These are phyloP conservation scores for Thoracochromis brauschi DNA, from an alignment of 2,113 vertebrate species.

Conservation along the genomic window DNA sequence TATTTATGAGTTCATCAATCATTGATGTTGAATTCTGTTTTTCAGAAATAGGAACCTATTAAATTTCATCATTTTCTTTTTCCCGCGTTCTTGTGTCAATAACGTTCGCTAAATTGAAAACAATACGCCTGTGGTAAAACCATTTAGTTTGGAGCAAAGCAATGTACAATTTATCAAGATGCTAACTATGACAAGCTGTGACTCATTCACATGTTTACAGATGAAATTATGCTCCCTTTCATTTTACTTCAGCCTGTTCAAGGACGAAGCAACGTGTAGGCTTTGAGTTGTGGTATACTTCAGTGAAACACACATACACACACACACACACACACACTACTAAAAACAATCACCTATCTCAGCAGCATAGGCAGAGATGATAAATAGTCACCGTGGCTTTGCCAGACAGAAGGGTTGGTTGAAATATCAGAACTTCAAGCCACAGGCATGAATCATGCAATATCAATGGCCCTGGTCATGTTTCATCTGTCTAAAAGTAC, in stretches of 20 bases:
- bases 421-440: conserved; percentile 54
- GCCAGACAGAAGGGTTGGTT: conserved; percentile 35
- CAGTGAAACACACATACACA: neutral
- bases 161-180: neutral
- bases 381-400: conserved; percentile 44
- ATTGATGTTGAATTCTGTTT: neutral
- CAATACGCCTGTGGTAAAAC: neutral
- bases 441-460: conserved; percentile 48
- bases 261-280: conserved; percentile 11
- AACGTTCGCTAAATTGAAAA: neutral
- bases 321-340: neutral
- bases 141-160: neutral
- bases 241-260: conserved; percentile 2
- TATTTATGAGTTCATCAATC: neutral
- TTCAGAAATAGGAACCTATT: neutral
- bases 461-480: conserved; percentile 24
- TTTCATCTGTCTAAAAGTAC: conserved; percentile 38
- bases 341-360: conserved; percentile 31
- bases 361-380: conserved; percentile 35
- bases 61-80: neutral
- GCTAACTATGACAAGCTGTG: neutral
- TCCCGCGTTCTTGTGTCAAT: neutral
- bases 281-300: conserved; percentile 20
- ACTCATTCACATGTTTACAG: conserved; percentile 13
- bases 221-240: conserved; percentile 7